Conservation (phyloP, 2,797 vertebrate species). For the Petrocephalus sullivani region DNA sequence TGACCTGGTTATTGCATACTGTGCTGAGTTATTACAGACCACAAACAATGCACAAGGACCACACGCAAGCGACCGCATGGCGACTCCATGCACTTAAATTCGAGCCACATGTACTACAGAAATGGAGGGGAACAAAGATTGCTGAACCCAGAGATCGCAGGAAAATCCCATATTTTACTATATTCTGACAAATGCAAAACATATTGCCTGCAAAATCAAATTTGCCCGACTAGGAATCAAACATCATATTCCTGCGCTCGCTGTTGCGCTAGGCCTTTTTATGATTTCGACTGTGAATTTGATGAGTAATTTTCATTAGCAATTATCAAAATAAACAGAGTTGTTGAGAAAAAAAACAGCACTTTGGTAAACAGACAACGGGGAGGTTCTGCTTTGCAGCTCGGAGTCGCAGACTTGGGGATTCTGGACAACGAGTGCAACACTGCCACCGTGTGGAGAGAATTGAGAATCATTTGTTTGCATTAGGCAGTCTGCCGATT, state of each 20-base stretch:
- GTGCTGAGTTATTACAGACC: background rate
- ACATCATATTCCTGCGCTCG: background rate
- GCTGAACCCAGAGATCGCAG: background rate
- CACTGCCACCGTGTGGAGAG: constrained; percentile 43
- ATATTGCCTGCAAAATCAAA: background rate
- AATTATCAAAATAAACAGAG: background rate
- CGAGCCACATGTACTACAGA: constrained; percentile 8
- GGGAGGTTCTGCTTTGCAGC: background rate
- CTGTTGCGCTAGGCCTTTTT: background rate
- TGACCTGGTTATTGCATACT: background rate
- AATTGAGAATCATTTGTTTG: background rate
- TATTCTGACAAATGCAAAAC: background rate
- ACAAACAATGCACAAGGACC: background rate
- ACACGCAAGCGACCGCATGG: background rate
- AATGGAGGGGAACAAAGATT: background rate
- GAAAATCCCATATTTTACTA: background rate
- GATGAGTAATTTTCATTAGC: background rate
- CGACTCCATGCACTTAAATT: constrained; percentile 5
- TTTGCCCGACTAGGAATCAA: background rate
- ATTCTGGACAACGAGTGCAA: constrained; percentile 7
- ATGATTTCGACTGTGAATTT: background rate
- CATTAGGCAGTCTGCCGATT: background rate
- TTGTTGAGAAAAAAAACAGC: background rate
- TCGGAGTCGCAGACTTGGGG: background rate
- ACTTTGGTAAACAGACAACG: background rate